Evolutionary conservation across 2,888 invertebrate genomes (phyloP), one percentile per base, ranked within the genome.

Genomic region (Tethea ocularis): DNA sequence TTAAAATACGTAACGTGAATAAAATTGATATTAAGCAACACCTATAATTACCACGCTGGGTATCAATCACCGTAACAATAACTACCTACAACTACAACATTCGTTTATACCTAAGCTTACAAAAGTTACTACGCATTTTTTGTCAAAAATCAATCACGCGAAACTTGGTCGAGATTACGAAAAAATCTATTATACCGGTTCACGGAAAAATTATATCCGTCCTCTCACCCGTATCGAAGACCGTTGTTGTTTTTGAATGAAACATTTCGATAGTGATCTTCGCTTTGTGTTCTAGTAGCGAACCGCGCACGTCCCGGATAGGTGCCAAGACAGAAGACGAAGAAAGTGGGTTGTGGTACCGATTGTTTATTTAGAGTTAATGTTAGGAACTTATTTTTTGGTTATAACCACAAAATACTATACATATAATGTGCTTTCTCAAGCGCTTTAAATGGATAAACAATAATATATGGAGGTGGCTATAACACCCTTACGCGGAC

Each of bases 351-450:
- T 63, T 74, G 61, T 67, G 68, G 76, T 74, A 75, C 69, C 66
- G 73, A 75, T 77, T 79, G 74, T 77, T 80, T 80, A 80, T 77
- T 71, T 64, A 76, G 74, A 80, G 80, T 72, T 65, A 72, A 65
- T 71, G 64, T 68, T 68, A 61, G 56, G 51, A 57, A 66, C 69
- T 69, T 67, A 69, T 68, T 66, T 66, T 63, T 61, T 64, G 60
- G 41, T 61, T 20, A 58, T 61, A 62, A 67, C 54, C 22, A 33
- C 22, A 54, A 26, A 33, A 36, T 54, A 54, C 33, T 33, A 10
- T 17, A 29, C 15, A 54, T 20, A 6, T 26, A 0, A 26, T 17
- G 10, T 29, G n/a, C 1, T 38, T 6, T 6, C 11, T n/a, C 5
- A 38, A 38, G n/a, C 38, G 6, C 4, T 38, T n/a, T 6, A n/a